phyloP scores from a whole-genome alignment of 1,140 invertebrate genomes.

The Dinoponera quadriceps region DNA sequence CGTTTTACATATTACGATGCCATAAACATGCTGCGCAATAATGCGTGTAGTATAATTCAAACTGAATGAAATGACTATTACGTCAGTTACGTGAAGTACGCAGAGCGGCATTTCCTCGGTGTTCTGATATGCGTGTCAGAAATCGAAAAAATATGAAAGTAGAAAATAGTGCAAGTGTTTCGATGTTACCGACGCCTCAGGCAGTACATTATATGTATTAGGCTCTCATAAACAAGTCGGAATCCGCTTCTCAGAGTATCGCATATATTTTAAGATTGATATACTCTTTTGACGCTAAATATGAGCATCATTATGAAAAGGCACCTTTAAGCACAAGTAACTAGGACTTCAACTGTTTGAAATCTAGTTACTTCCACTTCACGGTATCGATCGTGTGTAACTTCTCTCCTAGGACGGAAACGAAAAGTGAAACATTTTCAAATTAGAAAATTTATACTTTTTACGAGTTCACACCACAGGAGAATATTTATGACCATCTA shows the following conservation, averaged over 20 bases:
- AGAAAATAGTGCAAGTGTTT: slow-evolving; percentile 53
- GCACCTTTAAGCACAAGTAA: too few relatives aligned
- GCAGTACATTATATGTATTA: slow-evolving; percentile 51
- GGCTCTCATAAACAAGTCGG: slow-evolving; percentile 16
- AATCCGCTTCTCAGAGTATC: slow-evolving; percentile 37
- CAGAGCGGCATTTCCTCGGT: slow-evolving; percentile 1
- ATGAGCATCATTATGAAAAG: too few relatives aligned
- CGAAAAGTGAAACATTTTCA: too few relatives aligned
- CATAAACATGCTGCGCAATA: slow-evolving; percentile 4
- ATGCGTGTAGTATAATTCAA: neutral
- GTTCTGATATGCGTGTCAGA: slow-evolving; percentile 15
- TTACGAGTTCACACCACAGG: too few relatives aligned
- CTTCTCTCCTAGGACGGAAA: too few relatives aligned
- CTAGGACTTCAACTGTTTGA: too few relatives aligned
- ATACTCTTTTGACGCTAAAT: slow-evolving; percentile 76
- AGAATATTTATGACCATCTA: too few relatives aligned
- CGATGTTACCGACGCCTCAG: slow-evolving; percentile 67
- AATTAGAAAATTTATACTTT: too few relatives aligned
- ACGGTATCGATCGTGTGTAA: too few relatives aligned
- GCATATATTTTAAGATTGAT: slow-evolving; percentile 70
- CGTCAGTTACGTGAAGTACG: neutral
- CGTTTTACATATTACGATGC: neutral
- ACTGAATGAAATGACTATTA: slow-evolving; percentile 22
- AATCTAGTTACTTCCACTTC: too few relatives aligned
- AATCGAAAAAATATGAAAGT: slow-evolving; percentile 40